These are phyloP conservation scores for Notamacropus eugenii DNA, from an alignment of 2,797 vertebrate genomes.

Conservation along the genomic window DNA sequence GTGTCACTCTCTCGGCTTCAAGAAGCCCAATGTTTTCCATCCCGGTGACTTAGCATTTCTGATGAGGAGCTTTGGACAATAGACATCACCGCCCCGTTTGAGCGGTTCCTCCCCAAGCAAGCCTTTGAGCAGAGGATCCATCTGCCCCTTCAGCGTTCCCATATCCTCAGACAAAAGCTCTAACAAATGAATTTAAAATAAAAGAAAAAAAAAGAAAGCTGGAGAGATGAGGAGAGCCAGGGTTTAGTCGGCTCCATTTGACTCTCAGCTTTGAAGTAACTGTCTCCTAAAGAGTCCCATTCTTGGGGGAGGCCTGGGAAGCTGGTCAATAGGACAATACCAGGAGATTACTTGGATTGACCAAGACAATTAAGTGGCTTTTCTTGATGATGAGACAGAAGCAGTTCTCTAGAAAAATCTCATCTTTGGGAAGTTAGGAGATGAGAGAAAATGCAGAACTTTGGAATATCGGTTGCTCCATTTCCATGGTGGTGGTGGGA, in stretches of 20 bases:
- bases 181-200: slow-evolving; percentile 75
- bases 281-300: slow-evolving; percentile 32
- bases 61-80: slow-evolving; percentile 58
- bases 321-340: slow-evolving; percentile 59
- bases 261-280: slow-evolving; percentile 62
- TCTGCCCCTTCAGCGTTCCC: slow-evolving; percentile 37
- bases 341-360: slow-evolving; percentile 71
- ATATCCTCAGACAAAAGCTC: slow-evolving; percentile 46
- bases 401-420: slow-evolving; percentile 67
- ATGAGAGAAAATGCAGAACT: not conserved
- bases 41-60: slow-evolving; percentile 65
- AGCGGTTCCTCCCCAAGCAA: not conserved
- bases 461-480: not conserved
- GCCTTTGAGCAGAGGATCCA: slow-evolving; percentile 60
- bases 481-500: not conserved
- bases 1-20: not conserved
- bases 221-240: not conserved
- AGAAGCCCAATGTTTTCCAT: not conserved
- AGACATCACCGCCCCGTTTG: not conserved
- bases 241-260: slow-evolving; percentile 57
- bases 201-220: slow-evolving; percentile 67
- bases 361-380: slow-evolving; percentile 61
- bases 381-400: slow-evolving; percentile 43
- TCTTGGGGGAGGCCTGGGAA: slow-evolving; percentile 73
- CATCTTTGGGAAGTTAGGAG: not conserved